These are phyloP conservation scores for Steromphala cineraria DNA, from an alignment of 2,888 invertebrate species.

Conservation along the genomic window DNA sequence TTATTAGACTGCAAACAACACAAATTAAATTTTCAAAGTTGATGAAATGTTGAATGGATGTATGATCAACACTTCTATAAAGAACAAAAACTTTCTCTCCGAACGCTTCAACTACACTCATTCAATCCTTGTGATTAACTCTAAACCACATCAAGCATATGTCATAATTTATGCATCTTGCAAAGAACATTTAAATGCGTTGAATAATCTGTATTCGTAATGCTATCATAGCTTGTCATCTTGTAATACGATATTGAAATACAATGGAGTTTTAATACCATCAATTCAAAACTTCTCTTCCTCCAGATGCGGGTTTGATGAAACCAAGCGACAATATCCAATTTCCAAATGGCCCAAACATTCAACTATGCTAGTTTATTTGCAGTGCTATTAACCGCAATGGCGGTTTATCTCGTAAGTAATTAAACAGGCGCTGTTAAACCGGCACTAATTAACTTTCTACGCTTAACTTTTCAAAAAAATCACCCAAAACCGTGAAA, in stretches of 20 bases:
- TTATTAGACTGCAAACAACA: too few relatives aligned
- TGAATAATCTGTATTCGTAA: background rate
- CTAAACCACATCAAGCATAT: too few relatives aligned
- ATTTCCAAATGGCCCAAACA: background rate
- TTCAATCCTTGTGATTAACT: too few relatives aligned
- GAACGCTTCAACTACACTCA: too few relatives aligned
- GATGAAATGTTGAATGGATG: too few relatives aligned
- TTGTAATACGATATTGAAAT: constrained; percentile 2
- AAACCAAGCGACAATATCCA: too few relatives aligned
- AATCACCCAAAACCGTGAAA: background rate
- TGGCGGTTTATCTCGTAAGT: background rate
- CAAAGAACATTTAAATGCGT: background rate
- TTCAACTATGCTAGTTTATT: background rate
- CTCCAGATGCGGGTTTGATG: background rate
- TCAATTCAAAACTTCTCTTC: background rate
- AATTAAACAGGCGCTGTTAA: background rate
- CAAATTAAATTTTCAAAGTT: too few relatives aligned
- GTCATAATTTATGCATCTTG: too few relatives aligned
- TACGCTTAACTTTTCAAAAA: background rate
- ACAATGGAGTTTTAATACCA: constrained; percentile 2
- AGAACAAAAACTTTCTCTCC: too few relatives aligned
- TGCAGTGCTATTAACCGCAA: background rate
- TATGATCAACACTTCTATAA: too few relatives aligned
- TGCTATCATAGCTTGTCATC: background rate
- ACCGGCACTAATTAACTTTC: constrained; percentile 2